Evolutionary conservation across 2,113 vertebrate genomes (phyloP).

Genomic region (Rousettus leschenaultii): DNA sequence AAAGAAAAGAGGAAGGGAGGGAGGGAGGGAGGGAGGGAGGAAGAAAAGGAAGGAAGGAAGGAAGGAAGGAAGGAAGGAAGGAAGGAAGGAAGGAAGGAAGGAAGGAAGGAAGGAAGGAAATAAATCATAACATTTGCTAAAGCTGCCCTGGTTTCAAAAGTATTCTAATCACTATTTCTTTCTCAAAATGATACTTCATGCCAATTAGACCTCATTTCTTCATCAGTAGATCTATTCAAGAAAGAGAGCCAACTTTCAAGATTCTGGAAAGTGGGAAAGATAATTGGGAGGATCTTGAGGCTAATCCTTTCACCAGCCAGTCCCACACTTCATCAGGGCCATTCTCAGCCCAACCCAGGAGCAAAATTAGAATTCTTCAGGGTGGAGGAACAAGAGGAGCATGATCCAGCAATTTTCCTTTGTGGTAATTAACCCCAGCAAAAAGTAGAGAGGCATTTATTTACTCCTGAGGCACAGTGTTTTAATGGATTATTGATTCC

Average conservation of each 20-base stretch:
- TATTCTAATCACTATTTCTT: not conserved
- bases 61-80: no score
- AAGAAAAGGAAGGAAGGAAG: no score
- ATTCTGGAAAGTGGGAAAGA: not conserved
- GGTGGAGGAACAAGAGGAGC: no score
- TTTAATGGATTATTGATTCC: not conserved
- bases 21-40: no score
- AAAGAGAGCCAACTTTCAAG: not conserved
- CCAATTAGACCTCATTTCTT: not conserved
- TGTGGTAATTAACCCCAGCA: not conserved
- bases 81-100: no score
- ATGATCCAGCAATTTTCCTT: not conserved
- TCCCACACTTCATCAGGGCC: not conserved
- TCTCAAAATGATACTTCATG: not conserved
- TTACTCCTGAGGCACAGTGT: not conserved
- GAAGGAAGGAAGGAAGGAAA: no score
- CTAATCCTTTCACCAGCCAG: not conserved
- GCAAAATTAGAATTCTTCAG: not conserved
- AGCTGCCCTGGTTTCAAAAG: not conserved
- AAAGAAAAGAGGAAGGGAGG: no score
- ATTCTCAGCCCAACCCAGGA: not conserved
- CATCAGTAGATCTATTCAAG: not conserved
- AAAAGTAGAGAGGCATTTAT: not conserved
- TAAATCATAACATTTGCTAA: not conserved
- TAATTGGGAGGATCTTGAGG: fast-evolving